These are phyloP conservation scores for Sander vitreus DNA, from an alignment of 2,113 vertebrate species.

Conservation along the genomic window DNA sequence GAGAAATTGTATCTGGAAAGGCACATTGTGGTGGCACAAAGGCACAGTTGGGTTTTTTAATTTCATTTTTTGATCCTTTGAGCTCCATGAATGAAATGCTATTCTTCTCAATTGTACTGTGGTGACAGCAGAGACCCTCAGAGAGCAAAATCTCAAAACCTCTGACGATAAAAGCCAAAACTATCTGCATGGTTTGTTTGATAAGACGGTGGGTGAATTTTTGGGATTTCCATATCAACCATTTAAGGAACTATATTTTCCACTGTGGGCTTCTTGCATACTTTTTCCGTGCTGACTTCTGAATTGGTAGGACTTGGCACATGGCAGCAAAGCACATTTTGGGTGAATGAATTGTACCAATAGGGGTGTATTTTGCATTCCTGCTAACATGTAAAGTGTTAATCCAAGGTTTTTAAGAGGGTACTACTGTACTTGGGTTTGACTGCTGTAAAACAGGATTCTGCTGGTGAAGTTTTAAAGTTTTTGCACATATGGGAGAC, in stretches of 20 bases:
- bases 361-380: neutral
- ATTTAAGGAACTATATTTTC: neutral
- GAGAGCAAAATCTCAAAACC: constrained; percentile 18
- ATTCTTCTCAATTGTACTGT: constrained; percentile 30
- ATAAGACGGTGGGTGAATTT: neutral
- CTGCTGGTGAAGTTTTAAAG: constrained; percentile 3
- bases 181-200: neutral
- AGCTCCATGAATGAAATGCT: constrained; percentile 42
- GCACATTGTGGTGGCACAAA: constrained; percentile 24
- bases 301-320: neutral
- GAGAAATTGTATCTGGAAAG: neutral
- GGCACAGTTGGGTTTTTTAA: constrained; percentile 7
- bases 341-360: neutral
- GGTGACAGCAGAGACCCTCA: constrained; percentile 27
- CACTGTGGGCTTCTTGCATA: neutral
- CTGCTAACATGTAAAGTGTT: neutral
- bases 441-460: neutral
- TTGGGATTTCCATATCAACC: neutral
- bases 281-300: neutral
- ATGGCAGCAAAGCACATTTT: neutral
- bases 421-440: no score
- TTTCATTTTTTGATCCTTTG: constrained; percentile 36
- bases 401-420: neutral
- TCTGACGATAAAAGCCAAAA: constrained; percentile 20
- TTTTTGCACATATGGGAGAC: neutral